Percentiles rank a stretch among this genome's conserved stretches.
phyloP scores from a whole-genome alignment of 2,797 vertebrate genomes.

The Tapirus indicus region DNA sequence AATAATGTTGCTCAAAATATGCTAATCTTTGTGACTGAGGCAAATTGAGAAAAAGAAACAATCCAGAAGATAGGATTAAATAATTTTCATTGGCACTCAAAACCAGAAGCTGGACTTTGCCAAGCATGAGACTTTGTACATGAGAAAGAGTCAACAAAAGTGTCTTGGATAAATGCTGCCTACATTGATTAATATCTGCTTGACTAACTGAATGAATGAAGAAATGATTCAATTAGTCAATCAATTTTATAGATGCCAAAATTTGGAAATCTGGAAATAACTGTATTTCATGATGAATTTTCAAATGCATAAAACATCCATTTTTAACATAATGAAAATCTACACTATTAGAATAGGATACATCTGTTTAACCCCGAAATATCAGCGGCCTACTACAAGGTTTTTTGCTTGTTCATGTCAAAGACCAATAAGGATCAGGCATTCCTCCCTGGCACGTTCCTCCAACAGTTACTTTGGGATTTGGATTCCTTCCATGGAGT shows the following conservation, averaged over 20 bases:
- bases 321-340: background rate
- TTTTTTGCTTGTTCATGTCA: background rate
- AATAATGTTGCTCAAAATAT: background rate
- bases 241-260: background rate
- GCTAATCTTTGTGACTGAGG: background rate
- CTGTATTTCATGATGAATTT: background rate
- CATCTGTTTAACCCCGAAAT: background rate
- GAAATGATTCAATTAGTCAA: background rate
- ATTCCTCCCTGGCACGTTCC: background rate
- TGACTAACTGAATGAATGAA: background rate
- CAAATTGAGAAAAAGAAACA: background rate
- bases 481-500: background rate
- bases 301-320: background rate
- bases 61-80: rapidly evolving
- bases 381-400: background rate
- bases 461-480: background rate
- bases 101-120: background rate
- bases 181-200: background rate
- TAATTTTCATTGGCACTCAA: background rate
- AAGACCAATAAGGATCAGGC: background rate
- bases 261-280: background rate
- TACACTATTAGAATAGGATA: background rate
- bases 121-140: background rate
- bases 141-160: background rate
- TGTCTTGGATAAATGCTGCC: background rate